Evolutionary conservation across 2,113 vertebrate species (phyloP), one percentile per base, ranked within the genome.

Genomic region (Mustelus asterias): DNA sequence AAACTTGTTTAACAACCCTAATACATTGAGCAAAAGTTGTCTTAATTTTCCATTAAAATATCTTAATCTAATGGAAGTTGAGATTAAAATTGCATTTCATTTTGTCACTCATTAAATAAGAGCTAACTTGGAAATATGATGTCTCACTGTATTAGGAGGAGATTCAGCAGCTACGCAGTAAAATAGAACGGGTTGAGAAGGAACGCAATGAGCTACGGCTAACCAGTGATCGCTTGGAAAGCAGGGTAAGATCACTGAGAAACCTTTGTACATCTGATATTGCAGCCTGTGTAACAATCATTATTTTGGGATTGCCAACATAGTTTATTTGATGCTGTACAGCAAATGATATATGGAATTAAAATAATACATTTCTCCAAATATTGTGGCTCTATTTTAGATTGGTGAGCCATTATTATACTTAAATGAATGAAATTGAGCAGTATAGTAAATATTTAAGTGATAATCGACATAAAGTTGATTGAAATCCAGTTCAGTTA

Each of bases 181-280:
- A 98, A 89, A 96, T 99, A 1, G 99, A 99, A 97, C 99, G 98
- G 97, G 98, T 98, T 96, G 99, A 99, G 97, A 99, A 99, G 96
- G 99, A 99, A 96, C 97, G 99, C 72, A 99, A 99, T 7, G 99
- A 99, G 96, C 97, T 99, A 95, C 98, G 99, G 80, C 98, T 99
- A 96, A 99, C 98, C 98, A 98, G 97, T 0, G 99, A 99, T 97
- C 98, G 99, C n/a, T 97, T 99, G 33, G 99, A 99, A 97, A 98
- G 98, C 97, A 98, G 98, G 98, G 99, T 99, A 97, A 96, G 97
- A 86, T 18, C 65, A 67, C 22, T 63, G 9, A 6, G 76, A 24
- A 37, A 14, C 58, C 63, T 58, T 44, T 44, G 78, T 95, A 85
- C 33, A 95, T 95, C 11, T 95, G 67, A 26, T 72, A 48, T 72